These are phyloP conservation scores for Hedychridium roseum DNA, from an alignment of 2,888 invertebrate genomes.

Conservation along the genomic window DNA sequence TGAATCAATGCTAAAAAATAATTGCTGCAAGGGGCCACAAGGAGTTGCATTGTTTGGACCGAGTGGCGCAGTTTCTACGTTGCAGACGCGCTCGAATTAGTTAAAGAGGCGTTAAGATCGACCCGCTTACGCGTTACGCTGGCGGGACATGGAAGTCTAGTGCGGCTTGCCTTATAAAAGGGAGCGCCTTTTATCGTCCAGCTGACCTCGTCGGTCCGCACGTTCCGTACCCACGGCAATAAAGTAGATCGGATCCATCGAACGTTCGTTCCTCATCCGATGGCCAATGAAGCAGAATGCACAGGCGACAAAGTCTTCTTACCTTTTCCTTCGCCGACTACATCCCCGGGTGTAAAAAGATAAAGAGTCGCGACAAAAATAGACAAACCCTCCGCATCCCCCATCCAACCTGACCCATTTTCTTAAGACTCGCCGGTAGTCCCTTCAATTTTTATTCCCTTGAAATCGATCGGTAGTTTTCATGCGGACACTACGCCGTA, in stretches of 20 bases:
- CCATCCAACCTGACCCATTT: not conserved
- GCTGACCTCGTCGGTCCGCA: constrained; percentile 2
- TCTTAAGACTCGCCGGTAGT: constrained; percentile 11
- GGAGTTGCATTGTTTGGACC: too few relatives aligned
- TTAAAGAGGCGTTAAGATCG: constrained; percentile 16
- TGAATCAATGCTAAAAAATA: too few relatives aligned
- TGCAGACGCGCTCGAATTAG: constrained; percentile 25
- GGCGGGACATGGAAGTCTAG: too few relatives aligned
- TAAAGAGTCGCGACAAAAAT: not conserved
- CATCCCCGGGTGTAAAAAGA: not conserved
- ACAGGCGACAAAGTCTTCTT: not conserved
- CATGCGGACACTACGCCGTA: too few relatives aligned
- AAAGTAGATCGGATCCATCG: not conserved
- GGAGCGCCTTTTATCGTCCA: constrained; percentile 18
- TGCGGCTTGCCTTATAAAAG: too few relatives aligned
- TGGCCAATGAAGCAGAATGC: not conserved
- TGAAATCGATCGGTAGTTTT: too few relatives aligned
- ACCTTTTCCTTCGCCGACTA: not conserved
- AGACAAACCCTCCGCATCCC: constrained; percentile 9
- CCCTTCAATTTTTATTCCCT: too few relatives aligned
- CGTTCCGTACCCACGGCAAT: not conserved
- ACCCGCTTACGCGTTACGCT: too few relatives aligned
- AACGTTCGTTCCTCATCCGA: not conserved
- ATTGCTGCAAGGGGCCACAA: too few relatives aligned
- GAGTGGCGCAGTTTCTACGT: constrained; percentile 20